Evolutionary conservation across 2,888 invertebrate genomes (phyloP).

Genomic region (Drosophila emarginata): DNA sequence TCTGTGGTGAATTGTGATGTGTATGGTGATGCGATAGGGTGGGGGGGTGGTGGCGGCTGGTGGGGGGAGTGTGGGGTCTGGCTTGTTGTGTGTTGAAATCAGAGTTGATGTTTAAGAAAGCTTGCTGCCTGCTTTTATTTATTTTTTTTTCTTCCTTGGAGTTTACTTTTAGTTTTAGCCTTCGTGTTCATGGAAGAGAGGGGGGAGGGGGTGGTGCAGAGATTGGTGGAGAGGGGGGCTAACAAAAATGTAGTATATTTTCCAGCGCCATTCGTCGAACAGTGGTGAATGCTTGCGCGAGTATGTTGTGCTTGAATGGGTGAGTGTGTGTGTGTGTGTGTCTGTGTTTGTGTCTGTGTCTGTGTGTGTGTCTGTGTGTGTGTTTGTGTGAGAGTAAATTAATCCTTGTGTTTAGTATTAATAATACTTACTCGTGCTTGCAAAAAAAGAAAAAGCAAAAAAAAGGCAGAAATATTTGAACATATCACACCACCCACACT

Average conservation of each 20-base stretch:
- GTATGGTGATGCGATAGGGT: slow-evolving; percentile 1
- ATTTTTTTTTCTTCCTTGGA: neutral
- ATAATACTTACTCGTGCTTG: neutral
- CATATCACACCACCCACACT: neutral
- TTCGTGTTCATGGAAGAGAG: neutral
- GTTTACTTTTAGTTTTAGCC: slow-evolving; percentile 4
- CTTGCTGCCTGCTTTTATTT: slow-evolving; percentile 35
- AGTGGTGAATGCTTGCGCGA: neutral
- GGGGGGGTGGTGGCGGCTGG: no score
- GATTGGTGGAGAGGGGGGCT: slow-evolving; percentile 9
- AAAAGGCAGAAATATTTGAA: neutral
- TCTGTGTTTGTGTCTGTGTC: slow-evolving; percentile 11
- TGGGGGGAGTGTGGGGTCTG: neutral
- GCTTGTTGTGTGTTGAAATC: slow-evolving; percentile 54
- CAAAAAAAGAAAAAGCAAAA: neutral
- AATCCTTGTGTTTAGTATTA: slow-evolving; percentile 10
- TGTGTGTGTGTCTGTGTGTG: neutral
- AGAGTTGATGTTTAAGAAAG: slow-evolving; percentile 33
- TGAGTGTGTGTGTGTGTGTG: slow-evolving; percentile 1
- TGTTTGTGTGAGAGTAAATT: neutral
- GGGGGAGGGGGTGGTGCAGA: neutral
- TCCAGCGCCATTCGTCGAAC: slow-evolving; percentile 43
- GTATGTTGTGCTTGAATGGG: slow-evolving; percentile 9
- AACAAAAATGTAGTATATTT: slow-evolving; percentile 59
- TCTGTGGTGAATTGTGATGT: slow-evolving; percentile 59